phyloP scores from a whole-genome alignment of 2,113 vertebrate genomes.

The Siniperca chuatsi region DNA sequence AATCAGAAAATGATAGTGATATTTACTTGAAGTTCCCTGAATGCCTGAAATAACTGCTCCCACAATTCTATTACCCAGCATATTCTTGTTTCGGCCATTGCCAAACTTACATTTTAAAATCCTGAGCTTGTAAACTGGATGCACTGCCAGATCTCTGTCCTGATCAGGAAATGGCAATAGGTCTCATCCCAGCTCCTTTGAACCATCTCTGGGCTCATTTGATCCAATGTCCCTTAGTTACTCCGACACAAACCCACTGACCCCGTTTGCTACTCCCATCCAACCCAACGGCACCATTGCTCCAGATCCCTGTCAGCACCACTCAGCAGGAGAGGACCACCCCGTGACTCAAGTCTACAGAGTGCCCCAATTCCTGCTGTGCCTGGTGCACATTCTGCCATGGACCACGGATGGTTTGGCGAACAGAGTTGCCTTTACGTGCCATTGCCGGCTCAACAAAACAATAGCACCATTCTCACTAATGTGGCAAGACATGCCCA shows the following conservation, averaged over 20 bases:
- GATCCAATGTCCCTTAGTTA: conserved; percentile 38
- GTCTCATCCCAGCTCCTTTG: conserved; percentile 5
- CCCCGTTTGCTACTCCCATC: conserved; percentile 5
- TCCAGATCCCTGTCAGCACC: conserved; percentile 28
- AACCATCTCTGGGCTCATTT: conserved; percentile 12
- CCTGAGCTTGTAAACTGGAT: neutral
- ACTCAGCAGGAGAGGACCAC: conserved; percentile 47
- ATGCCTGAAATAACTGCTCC: neutral
- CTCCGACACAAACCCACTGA: conserved; percentile 47
- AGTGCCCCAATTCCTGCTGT: conserved; percentile 14
- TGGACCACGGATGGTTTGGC: conserved; percentile 16
- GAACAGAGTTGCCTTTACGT: conserved; percentile 35
- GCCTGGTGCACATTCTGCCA: conserved; percentile 11
- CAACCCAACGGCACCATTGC: conserved; percentile 17
- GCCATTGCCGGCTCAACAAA: conserved; percentile 15
- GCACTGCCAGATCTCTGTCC: neutral
- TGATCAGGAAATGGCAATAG: neutral
- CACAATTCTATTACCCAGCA: neutral
- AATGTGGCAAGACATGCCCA: conserved; percentile 58
- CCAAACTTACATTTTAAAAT: neutral
- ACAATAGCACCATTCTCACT: conserved; percentile 73
- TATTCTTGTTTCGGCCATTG: neutral
- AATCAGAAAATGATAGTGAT: neutral
- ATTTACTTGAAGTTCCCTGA: neutral
- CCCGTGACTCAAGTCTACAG: conserved; percentile 34